Evolutionary conservation across 2,888 invertebrate genomes (phyloP).

Genomic region (Pollenia angustigena): DNA sequence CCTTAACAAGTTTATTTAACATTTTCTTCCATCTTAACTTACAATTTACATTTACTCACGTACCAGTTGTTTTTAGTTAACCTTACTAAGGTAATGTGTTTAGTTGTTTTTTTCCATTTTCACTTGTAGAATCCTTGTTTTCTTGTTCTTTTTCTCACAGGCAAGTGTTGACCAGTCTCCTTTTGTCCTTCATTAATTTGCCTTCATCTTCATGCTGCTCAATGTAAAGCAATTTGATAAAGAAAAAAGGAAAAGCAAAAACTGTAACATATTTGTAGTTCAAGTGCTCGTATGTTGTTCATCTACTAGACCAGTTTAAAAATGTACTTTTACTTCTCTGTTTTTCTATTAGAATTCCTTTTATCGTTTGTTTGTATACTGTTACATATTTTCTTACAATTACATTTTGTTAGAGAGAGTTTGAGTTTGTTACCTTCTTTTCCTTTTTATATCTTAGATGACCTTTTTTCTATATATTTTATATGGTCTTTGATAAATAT

Average conservation of each 20-base stretch:
- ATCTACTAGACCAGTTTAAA: constrained; percentile 25
- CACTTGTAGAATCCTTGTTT: background rate
- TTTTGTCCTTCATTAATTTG: background rate
- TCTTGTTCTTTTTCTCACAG: background rate
- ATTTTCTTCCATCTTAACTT: constrained; percentile 18
- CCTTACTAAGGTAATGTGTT: constrained; percentile 44
- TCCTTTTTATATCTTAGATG: constrained; percentile 20
- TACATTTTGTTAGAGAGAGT: constrained; percentile 43
- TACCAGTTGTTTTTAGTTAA: constrained; percentile 54
- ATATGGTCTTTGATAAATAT: constrained; percentile 28
- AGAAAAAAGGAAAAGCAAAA: constrained; percentile 6
- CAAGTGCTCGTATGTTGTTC: constrained; percentile 46
- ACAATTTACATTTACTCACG: constrained; percentile 55
- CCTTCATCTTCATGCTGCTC: constrained; percentile 4
- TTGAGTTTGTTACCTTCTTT: constrained; percentile 19
- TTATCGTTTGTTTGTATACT: constrained; percentile 16
- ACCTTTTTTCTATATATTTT: constrained; percentile 53
- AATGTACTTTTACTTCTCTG: constrained; percentile 5
- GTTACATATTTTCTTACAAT: constrained; percentile 30
- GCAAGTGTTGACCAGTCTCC: constrained; percentile 3
- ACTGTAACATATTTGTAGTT: constrained; percentile 45
- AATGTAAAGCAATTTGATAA: constrained; percentile 40
- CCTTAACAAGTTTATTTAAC: background rate
- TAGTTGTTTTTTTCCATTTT: background rate
- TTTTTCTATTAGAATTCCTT: constrained; percentile 6